Evolutionary conservation across 2,888 invertebrate genomes (phyloP).

Genomic region (Sclerodermus sp.): DNA sequence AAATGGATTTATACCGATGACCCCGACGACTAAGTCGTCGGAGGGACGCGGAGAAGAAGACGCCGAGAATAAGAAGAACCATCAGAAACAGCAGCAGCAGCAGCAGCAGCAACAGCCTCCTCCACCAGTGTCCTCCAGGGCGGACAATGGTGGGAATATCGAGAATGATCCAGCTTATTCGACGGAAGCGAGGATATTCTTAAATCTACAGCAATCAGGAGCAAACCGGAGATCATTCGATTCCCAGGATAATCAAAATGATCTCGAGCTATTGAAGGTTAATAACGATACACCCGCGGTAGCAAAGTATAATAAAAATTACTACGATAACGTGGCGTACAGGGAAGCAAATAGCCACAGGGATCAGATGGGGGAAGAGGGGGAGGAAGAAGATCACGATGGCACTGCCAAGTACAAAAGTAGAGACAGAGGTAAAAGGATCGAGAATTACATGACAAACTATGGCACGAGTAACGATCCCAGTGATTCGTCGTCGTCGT

Average conservation of each 20-base stretch:
- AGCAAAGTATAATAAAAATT: constrained; percentile 49
- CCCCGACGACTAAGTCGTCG: constrained; percentile 14
- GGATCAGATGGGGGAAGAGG: constrained; percentile 17
- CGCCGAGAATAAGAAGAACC: too few relatives aligned
- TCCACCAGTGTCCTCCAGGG: not conserved
- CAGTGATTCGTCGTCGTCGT: constrained; percentile 1
- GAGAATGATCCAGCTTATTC: constrained; percentile 42
- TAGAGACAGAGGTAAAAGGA: constrained; percentile 27
- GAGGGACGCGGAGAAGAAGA: too few relatives aligned
- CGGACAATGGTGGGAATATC: constrained; percentile 1
- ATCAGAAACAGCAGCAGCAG: too few relatives aligned
- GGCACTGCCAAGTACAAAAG: constrained; percentile 14
- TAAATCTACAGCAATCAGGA: constrained; percentile 33
- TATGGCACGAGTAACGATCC: constrained; percentile 10
- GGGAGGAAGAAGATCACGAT: not conserved
- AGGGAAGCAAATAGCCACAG: too few relatives aligned
- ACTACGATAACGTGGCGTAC: constrained; percentile 43
- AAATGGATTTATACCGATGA: constrained; percentile 48
- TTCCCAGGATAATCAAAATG: constrained; percentile 35
- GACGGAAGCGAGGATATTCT: constrained; percentile 40
- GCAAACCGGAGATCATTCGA: constrained; percentile 45
- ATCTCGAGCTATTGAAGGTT: constrained; percentile 51
- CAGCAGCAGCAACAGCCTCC: too few relatives aligned
- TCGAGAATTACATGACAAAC: constrained; percentile 32
- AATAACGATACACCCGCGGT: constrained; percentile 48